phyloP scores from a whole-genome alignment of 1,140 invertebrate genomes.

The Manduca sexta region DNA sequence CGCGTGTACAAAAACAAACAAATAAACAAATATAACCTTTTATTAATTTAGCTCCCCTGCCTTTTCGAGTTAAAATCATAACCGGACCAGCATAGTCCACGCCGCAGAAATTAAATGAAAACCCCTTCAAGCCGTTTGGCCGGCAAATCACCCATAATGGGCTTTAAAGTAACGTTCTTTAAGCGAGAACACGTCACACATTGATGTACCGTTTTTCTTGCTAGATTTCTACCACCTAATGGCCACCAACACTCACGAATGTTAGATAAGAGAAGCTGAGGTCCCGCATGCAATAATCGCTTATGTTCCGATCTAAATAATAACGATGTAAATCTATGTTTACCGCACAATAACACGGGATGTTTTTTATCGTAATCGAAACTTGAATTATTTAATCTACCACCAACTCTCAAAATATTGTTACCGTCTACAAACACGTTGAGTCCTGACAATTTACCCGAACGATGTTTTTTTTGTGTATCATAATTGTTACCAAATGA shows the following conservation, averaged over 20 bases:
- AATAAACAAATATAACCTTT: conserved; percentile 10
- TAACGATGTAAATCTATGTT: conserved; percentile 1
- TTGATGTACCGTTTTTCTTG: conserved; percentile 2
- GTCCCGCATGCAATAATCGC: conserved; percentile 3
- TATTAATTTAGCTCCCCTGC: not conserved
- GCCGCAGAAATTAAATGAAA: not conserved
- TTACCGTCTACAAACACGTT: conserved; percentile 7
- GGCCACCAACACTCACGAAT: conserved; percentile 9
- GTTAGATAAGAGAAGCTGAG: not conserved
- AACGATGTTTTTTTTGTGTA: too few relatives aligned
- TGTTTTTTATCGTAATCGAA: conserved; percentile 8
- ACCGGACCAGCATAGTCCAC: not conserved
- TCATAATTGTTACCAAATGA: too few relatives aligned
- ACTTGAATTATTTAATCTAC: not conserved
- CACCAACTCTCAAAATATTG: conserved; percentile 13
- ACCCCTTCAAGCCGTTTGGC: not conserved
- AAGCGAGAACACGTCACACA: conserved; percentile 10
- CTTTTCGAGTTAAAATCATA: conserved; percentile 2
- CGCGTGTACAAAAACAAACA: conserved; percentile 6
- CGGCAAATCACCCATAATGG: conserved; percentile 9
- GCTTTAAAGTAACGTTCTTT: not conserved
- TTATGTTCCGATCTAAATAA: conserved; percentile 1
- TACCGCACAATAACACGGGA: conserved; percentile 7
- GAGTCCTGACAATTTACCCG: too few relatives aligned
- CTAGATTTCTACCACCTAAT: conserved; percentile 5